phyloP scores from a whole-genome alignment of 2,888 invertebrate species.

The Helleia helle region DNA sequence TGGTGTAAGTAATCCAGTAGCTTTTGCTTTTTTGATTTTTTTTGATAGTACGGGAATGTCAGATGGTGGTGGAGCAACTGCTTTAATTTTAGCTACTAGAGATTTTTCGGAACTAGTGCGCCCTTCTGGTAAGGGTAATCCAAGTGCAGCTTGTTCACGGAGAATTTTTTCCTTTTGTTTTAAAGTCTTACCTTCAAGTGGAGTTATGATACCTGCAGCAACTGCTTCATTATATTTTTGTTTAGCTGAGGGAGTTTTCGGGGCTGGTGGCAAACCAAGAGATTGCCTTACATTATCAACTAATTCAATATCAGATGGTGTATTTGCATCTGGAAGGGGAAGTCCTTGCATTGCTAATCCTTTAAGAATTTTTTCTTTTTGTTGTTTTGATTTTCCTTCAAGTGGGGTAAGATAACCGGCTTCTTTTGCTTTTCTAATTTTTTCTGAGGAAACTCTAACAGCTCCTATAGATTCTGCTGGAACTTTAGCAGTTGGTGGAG shows the following conservation, averaged over 20 bases:
- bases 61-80: conserved; percentile 6
- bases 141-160: conserved; percentile 14
- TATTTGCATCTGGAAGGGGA: conserved; percentile 17
- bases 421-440: conserved; percentile 20
- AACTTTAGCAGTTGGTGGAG: conserved; percentile 16
- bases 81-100: conserved; percentile 17
- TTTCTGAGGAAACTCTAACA: not conserved
- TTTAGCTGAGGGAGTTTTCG: conserved; percentile 14
- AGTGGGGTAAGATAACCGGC: conserved; percentile 22
- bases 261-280: conserved; percentile 21
- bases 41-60: conserved; percentile 12
- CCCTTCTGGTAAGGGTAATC: conserved; percentile 18
- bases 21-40: conserved; percentile 25
- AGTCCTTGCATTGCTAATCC: conserved; percentile 16
- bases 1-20: conserved; percentile 27
- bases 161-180: conserved; percentile 21
- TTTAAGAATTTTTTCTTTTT: conserved; percentile 18
- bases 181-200: conserved; percentile 19
- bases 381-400: conserved; percentile 16
- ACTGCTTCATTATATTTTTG: conserved; percentile 17
- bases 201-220: conserved; percentile 16
- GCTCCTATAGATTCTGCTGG: conserved; percentile 19
- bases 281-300: conserved; percentile 16
- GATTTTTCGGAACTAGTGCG: conserved; percentile 22
- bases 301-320: conserved; percentile 20